Base-by-base conservation (phyloP, 1,140 invertebrate genomes). In the Trachymyrmex cornetzi region DNA sequence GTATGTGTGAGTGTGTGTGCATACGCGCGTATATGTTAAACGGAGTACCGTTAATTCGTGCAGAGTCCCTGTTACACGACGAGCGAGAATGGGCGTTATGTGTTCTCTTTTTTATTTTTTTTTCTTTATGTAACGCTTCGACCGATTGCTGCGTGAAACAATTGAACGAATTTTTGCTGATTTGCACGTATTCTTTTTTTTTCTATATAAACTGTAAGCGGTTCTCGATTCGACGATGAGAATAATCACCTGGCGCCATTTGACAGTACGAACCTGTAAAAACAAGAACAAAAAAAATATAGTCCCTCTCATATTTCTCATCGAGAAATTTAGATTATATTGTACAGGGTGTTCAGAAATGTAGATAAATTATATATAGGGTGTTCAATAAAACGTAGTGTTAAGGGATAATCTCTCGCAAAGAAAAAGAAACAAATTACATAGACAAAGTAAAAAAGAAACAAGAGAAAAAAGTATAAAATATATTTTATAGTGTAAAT, bases 231-330 rank as follows among this genome's bases (percentile, higher is more conserved):
- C 0, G 1, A 66, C 14, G 44, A 27, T 44, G n/a, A 30, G 38
- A 71, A 72, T 64, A 89, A 86, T 94, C 92, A 94, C 94, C 94
- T 94, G 94, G 94, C 55, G 94, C 94, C 93, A 94, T 94, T 85
- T 94, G 94, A 93, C 94, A 95, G 81, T 94, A 92, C 74, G 94
- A 92, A 91, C 93, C 94, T 95, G 91, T 16, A 93, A 94, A 77
- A 87, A 87, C 34, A 44, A 44, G 7, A 44, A 44, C 0, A 44
- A 11, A 12, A 44, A 44, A 66, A 91, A 88, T 74, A 86, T 67
- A n/a, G 1, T 14, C 16, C 14, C 0, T 48, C 24, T 72, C 61
- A 5, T 38, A 82, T 22, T 19, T 50, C 2, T 50, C n/a, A 67
- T 30, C 30, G 57, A 77, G 57, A 61, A 38, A 38, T 38, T 0